Evolutionary conservation across 2,888 invertebrate species (phyloP).

Genomic region (Aphrophora alni): DNA sequence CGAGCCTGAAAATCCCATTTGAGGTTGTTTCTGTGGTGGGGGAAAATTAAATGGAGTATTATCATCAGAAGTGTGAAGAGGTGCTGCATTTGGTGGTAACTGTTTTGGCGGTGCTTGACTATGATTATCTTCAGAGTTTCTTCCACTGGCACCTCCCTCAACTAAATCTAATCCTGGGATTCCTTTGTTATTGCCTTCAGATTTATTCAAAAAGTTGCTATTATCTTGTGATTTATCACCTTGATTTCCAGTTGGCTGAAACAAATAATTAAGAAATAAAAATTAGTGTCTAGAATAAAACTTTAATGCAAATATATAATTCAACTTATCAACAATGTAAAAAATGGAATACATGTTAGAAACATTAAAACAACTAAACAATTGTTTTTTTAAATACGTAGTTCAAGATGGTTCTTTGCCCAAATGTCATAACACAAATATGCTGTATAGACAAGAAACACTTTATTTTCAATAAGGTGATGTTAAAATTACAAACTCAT

Average conservation of each 20-base stretch:
- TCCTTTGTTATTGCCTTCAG: slow-evolving; percentile 57
- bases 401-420: too few species aligned
- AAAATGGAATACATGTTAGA: too few species aligned
- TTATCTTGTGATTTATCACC: neutral
- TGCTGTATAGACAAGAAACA: too few species aligned
- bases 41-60: slow-evolving; percentile 48
- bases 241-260: neutral
- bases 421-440: too few species aligned
- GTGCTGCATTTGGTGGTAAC: slow-evolving; percentile 33
- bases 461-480: too few species aligned
- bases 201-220: neutral
- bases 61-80: slow-evolving; percentile 48
- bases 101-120: slow-evolving; percentile 25
- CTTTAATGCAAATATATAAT: too few species aligned
- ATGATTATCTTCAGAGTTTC: neutral
- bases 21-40: slow-evolving; percentile 28
- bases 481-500: too few species aligned
- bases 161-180: slow-evolving; percentile 79
- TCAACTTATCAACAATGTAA: too few species aligned
- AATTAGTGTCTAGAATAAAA: too few species aligned
- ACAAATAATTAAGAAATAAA: neutral
- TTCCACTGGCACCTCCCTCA: slow-evolving; percentile 46
- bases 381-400: too few species aligned
- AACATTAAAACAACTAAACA: too few species aligned
- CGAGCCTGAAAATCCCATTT: neutral